Base-by-base conservation (phyloP, 23 tunicate genomes). In the Corella eumyota region DNA sequence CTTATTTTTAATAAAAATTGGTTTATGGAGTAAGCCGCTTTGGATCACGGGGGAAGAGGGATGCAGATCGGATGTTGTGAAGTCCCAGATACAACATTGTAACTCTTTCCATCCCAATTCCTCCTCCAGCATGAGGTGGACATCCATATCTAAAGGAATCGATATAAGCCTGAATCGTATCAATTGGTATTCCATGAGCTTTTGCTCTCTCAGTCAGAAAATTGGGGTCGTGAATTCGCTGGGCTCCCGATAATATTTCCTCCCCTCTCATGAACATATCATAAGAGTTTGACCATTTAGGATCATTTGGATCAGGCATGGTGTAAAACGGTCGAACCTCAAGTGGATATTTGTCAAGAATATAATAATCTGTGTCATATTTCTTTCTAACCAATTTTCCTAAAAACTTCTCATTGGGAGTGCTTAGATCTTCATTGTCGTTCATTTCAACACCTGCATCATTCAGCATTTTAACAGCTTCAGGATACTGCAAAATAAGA, bases 191-290 rank as follows among this genome's bases (percentile, higher is more conserved):
- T 27, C 99, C 99, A 57, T 92, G 99, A 25, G 93, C 90, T 25
- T 71, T 77, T 45, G 99, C 99, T 25, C 99, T 55, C 48, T 92
- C 93, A 6, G 86, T 71, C 55, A 92, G 52, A 44, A 92, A 77
- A 56, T 92, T 93, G 26, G 99, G 93, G 52, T 92, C 99, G 72
- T 92, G 99, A 64, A 92, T 77, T 45, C 99, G 64, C 68, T 92
- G 99, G 20, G 99, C 99, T 6, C 99, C 99, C 0, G 93, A 83
- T 19, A 92, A 64, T 22, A 92, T 92, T 65, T 92, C 99, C 67
- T 92, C 99, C 20, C 99, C 99, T 40, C 99, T 51, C 99, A 92
- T 92, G 59, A 92, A 92, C 99, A 92, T 92, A 36, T 92, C 99
- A 40, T 92, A 92, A 0, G 99, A 92, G 60, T 92, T 92, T 34